Conservation (phyloP, 2,797 vertebrate genomes). For the Helarctos malayanus region DNA sequence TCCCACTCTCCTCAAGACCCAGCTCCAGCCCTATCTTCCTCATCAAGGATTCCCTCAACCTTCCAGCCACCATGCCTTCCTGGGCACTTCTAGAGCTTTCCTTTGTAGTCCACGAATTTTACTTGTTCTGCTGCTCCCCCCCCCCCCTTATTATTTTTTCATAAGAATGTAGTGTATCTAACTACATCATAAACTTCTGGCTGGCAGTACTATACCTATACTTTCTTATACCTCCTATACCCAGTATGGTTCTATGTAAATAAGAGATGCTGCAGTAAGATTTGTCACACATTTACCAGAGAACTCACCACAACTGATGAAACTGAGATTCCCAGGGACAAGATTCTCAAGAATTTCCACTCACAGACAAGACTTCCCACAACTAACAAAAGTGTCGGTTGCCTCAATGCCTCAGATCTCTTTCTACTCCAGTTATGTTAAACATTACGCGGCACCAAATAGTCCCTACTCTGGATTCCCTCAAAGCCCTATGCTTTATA, state of each 20-base stretch:
- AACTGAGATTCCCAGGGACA: neutral
- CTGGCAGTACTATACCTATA: neutral
- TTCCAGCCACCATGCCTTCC: neutral
- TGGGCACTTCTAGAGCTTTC: neutral
- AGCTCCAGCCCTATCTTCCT: neutral
- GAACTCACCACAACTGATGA: neutral
- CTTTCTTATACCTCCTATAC: neutral
- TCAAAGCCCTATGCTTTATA: neutral
- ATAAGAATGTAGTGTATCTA: neutral
- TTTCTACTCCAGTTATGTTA: neutral
- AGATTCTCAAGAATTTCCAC: neutral
- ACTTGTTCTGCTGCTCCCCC: neutral
- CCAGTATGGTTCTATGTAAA: neutral
- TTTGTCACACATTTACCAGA: neutral
- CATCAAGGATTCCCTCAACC: neutral
- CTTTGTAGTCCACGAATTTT: neutral
- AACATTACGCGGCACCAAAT: neutral
- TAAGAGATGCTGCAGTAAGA: neutral
- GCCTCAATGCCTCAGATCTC: neutral
- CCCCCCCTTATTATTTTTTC: neutral
- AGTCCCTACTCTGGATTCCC: neutral
- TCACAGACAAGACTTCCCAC: neutral
- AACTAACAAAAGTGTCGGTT: neutral
- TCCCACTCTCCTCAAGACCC: neutral
- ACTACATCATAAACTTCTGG: neutral